Base-by-base conservation (phyloP, 2,888 invertebrate genomes). In the Digitonthophagus gazella region DNA sequence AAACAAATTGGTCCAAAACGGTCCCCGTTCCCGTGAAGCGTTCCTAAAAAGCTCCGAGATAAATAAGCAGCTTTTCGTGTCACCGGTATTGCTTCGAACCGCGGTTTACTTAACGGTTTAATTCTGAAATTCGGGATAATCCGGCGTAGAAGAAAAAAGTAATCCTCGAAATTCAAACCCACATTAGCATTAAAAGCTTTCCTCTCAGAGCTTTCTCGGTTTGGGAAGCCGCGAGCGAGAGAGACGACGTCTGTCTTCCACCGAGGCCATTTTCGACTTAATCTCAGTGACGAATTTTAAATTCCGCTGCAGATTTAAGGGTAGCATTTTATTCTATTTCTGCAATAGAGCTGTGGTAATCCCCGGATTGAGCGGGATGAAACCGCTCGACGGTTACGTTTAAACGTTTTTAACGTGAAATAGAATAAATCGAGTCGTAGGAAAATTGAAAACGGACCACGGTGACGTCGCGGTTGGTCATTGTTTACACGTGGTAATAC, bases 131-230 rank as follows among this genome's bases (percentile, higher is more conserved):
- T 61, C 61, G 61, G 61, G 61, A 18, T 61, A 61, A 61, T 61
- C 61, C 61, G 61, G 5, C n/a, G 61, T 18, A 61, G 18, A 61
- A 61, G 18, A 61, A 58, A 57, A 20, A 20, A 61, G 18, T 20
- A 20, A 20, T 19, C 18, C 61, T 61, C 61, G 61, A 61, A 61
- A 61, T 61, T 61, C 61, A 61, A 61, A 16, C 61, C 19, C 14
- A 61, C 61, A 61, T 61, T 61, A 61, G 61, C 61, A 61, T 61
- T 61, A 61, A 61, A 61, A 61, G 61, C 61, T 61, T 61, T 61
- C 20, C 19, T n/a, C 2, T 8, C 4, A 5, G n/a, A 18, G 19
- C 61, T 20, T 19, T 19, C 18, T 19, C 61, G n/a, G n/a, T 1
- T 14, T 20, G 18, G 8, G 19, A 61, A 18, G n/a, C 18, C 15